Conservation (phyloP, 1,140 invertebrate species). For the Drosophila athabasca region DNA sequence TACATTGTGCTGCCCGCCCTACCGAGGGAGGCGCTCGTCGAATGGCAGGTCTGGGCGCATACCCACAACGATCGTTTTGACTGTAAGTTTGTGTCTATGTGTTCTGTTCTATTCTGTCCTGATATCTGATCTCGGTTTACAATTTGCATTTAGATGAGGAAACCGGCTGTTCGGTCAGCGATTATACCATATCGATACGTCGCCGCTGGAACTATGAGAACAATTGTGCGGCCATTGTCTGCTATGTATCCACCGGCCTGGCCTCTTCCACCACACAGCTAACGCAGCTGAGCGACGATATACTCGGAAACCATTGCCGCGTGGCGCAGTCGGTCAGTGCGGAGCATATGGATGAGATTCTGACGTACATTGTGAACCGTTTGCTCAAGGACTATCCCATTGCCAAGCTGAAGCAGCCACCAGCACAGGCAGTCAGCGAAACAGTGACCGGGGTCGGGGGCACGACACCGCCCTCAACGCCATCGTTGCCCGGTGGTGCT, state of each 20-base stretch:
- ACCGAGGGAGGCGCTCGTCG: conserved; percentile 91
- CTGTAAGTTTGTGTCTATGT: conserved; percentile 87
- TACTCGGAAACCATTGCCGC: conserved; percentile 85
- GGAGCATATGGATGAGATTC: conserved; percentile 87
- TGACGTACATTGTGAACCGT: conserved; percentile 90
- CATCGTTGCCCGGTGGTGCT: conserved; percentile 3
- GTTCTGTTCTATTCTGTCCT: neutral
- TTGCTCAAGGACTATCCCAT: conserved; percentile 87
- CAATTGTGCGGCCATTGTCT: conserved; percentile 92
- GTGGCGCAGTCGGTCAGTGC: conserved; percentile 85
- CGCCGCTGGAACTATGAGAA: conserved; percentile 94
- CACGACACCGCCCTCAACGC: conserved; percentile 13
- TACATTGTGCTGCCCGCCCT: conserved; percentile 92
- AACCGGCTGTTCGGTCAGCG: conserved; percentile 91
- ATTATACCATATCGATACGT: conserved; percentile 91
- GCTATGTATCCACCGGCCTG: conserved; percentile 89
- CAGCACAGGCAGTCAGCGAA: conserved; percentile 17
- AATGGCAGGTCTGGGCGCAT: conserved; percentile 96
- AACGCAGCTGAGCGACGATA: conserved; percentile 85
- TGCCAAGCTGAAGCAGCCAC: conserved; percentile 48
- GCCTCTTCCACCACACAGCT: conserved; percentile 88
- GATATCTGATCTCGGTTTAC: neutral
- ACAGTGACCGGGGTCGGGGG: neutral
- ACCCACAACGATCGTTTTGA: conserved; percentile 93
- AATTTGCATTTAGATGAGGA: conserved; percentile 88